Conservation (phyloP, 2,888 invertebrate genomes). For the Oxystoma pomonae region DNA sequence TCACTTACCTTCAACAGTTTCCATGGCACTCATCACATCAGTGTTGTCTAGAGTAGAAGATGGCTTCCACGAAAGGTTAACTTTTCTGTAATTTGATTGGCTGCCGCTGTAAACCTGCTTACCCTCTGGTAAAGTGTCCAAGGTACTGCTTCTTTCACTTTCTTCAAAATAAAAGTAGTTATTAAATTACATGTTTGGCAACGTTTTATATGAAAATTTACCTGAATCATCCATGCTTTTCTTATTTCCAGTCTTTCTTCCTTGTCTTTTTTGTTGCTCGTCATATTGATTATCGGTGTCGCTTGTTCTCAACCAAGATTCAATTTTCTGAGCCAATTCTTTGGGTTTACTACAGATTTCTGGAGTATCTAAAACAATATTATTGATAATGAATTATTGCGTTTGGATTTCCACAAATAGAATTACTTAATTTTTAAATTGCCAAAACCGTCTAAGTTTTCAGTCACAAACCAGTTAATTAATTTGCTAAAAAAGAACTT, state of each 20-base stretch:
- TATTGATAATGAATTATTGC: no score
- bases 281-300: constrained; percentile 74
- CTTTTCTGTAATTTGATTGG: constrained; percentile 55
- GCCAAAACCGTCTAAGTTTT: no score
- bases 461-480: no score
- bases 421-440: no score
- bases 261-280: constrained; percentile 61
- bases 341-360: constrained; percentile 46
- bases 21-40: constrained; percentile 80
- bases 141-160: constrained; percentile 69
- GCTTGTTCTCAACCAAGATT: constrained; percentile 86
- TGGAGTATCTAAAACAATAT: not conserved
- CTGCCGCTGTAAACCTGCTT: constrained; percentile 52
- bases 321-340: constrained; percentile 87
- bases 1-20: constrained; percentile 83
- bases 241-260: constrained; percentile 59
- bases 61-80: constrained; percentile 73
- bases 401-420: no score
- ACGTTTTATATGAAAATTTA: not conserved
- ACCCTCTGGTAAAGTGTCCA: constrained; percentile 74
- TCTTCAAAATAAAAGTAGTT: constrained; percentile 49
- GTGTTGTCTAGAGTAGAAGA: constrained; percentile 72
- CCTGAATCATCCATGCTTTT: not conserved
- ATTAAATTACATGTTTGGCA: not conserved
- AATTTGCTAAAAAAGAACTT: no score